Evolutionary conservation across 1,140 invertebrate genomes (phyloP).

Genomic region (Drosophila mauritiana): DNA sequence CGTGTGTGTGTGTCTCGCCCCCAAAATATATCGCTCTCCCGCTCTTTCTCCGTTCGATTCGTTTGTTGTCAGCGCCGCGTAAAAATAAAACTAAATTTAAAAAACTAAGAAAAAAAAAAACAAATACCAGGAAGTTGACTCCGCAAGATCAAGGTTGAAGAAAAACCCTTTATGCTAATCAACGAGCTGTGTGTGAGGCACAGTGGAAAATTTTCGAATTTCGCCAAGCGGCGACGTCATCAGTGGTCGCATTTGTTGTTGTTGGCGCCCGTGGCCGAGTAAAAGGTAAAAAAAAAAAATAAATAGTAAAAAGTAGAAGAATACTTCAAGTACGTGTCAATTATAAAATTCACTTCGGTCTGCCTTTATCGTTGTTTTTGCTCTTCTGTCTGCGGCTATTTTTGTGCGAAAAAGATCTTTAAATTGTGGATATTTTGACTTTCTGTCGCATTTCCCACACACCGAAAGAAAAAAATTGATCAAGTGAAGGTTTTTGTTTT

Average conservation of each 20-base stretch:
- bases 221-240: constrained; percentile 41
- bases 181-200: constrained; percentile 48
- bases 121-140: constrained; percentile 1
- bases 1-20: constrained; percentile 13
- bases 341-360: constrained; percentile 56
- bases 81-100: constrained; percentile 2
- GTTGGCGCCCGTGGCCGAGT: constrained; percentile 35
- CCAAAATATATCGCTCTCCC: background rate
- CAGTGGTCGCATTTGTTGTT: constrained; percentile 37
- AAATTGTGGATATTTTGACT: constrained; percentile 50
- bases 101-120: constrained; percentile 9
- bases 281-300: constrained; percentile 42
- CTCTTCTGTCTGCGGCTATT: constrained; percentile 41
- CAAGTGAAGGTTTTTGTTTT: background rate
- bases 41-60: constrained; percentile 3
- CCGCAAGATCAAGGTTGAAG: constrained; percentile 1
- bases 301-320: constrained; percentile 45
- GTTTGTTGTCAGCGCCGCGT: constrained; percentile 39
- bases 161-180: constrained; percentile 43
- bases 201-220: constrained; percentile 73
- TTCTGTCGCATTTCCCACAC: constrained; percentile 28
- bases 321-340: constrained; percentile 74
- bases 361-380: constrained; percentile 10
- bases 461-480: background rate
- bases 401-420: constrained; percentile 48